Evolutionary conservation across 2,888 invertebrate genomes (phyloP).

Genomic region (Xylocampa areola): DNA sequence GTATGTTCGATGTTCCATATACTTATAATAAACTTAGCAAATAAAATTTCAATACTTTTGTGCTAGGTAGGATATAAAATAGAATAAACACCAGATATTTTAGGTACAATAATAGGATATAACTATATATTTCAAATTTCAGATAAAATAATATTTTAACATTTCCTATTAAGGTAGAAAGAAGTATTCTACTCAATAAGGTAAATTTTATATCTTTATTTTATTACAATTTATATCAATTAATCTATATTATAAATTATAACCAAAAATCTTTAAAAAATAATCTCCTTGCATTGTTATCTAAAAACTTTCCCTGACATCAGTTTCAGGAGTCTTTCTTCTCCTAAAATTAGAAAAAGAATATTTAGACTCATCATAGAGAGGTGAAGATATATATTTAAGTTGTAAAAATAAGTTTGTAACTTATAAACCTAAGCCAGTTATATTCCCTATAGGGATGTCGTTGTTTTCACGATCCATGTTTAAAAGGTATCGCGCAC

Average conservation of each 20-base stretch:
- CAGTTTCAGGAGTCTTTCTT: conserved; percentile 27
- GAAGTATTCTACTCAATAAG: no score
- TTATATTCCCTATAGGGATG: conserved; percentile 32
- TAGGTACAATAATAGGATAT: no score
- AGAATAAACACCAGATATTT: no score
- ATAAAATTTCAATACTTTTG: no score
- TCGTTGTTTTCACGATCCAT: conserved; percentile 29
- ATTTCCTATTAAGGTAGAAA: no score
- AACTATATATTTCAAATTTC: no score
- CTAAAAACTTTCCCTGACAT: conserved; percentile 33
- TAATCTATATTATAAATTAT: background rate
- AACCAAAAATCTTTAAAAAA: background rate
- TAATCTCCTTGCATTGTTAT: background rate
- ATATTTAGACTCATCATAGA: background rate
- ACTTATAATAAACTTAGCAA: no score
- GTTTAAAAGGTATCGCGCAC: conserved; percentile 35
- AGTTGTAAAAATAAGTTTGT: background rate
- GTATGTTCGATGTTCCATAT: no score
- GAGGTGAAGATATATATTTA: background rate
- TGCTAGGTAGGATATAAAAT: no score
- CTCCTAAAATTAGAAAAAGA: conserved; percentile 32
- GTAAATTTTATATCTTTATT: no score
- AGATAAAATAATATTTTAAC: no score
- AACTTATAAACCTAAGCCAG: conserved; percentile 30
- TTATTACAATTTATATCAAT: background rate